Conservation (phyloP, 1,140 invertebrate species). For the Euglossa dilemma region DNA sequence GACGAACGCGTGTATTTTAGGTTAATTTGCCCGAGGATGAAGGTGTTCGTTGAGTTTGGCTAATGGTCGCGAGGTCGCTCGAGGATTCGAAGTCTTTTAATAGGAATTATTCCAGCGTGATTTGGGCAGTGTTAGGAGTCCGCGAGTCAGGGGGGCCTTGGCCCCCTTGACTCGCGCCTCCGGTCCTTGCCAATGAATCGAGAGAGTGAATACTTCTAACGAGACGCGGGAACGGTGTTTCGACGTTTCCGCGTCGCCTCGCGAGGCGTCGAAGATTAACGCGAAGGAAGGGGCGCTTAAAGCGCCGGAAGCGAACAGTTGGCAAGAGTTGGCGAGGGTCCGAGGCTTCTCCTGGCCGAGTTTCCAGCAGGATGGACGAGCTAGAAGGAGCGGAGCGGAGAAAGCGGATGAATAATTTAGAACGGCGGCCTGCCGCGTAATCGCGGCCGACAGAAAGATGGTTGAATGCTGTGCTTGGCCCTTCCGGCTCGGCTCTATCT, state of each 20-base stretch:
- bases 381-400: conserved; percentile 5
- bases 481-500: background rate
- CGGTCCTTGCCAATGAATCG: too few relatives aligned
- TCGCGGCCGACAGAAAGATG: conserved; percentile 6
- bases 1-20: too few relatives aligned
- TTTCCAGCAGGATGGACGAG: conserved; percentile 6
- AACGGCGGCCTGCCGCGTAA: conserved; percentile 23
- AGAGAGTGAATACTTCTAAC: too few relatives aligned
- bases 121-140: too few relatives aligned
- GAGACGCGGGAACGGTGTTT: too few relatives aligned
- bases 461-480: background rate
- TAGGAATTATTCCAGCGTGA: too few relatives aligned
- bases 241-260: background rate
- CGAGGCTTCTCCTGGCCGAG: conserved; percentile 32
- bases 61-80: too few relatives aligned
- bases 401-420: conserved; percentile 50
- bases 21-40: too few relatives aligned
- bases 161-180: too few relatives aligned
- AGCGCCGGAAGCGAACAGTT: conserved; percentile 22
- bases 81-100: too few relatives aligned
- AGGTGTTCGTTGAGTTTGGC: too few relatives aligned
- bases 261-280: conserved; percentile 7
- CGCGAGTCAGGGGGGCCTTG: too few relatives aligned
- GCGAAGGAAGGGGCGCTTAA: background rate
- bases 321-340: conserved; percentile 16